phyloP scores from a whole-genome alignment of 2,113 vertebrate species.

The Prunella himalayana region DNA sequence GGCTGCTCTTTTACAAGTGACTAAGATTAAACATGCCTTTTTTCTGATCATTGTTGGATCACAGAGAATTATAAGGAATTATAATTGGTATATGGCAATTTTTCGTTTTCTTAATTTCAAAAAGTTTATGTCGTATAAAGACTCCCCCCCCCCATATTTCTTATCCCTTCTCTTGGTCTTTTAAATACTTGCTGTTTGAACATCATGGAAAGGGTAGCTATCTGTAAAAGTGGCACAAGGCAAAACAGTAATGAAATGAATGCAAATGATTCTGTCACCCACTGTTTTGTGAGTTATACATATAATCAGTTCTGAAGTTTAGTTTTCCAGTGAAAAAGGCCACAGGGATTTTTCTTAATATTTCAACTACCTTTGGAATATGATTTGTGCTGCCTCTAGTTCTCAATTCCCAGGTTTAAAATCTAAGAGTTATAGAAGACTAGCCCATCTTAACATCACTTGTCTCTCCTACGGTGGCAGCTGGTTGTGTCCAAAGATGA shows the following conservation, averaged over 20 bases:
- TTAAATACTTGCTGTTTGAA: neutral
- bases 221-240: neutral
- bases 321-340: neutral
- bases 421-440: neutral
- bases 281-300: neutral
- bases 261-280: neutral
- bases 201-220: neutral
- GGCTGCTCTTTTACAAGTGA: neutral
- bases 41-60: neutral
- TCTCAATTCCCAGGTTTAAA: neutral
- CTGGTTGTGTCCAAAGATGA: neutral
- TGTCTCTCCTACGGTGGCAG: neutral
- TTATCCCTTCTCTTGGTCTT: neutral
- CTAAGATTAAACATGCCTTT: neutral
- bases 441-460: neutral
- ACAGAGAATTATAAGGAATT: neutral
- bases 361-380: neutral
- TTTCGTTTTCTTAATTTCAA: neutral
- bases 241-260: neutral
- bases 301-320: neutral
- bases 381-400: neutral
- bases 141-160: too few species aligned
- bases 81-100: neutral
- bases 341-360: neutral
- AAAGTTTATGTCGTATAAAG: neutral